Evolutionary conservation across 2,888 invertebrate species (phyloP), one percentile per base, ranked within the genome.

Genomic region (Holacanthella duospinosa): DNA sequence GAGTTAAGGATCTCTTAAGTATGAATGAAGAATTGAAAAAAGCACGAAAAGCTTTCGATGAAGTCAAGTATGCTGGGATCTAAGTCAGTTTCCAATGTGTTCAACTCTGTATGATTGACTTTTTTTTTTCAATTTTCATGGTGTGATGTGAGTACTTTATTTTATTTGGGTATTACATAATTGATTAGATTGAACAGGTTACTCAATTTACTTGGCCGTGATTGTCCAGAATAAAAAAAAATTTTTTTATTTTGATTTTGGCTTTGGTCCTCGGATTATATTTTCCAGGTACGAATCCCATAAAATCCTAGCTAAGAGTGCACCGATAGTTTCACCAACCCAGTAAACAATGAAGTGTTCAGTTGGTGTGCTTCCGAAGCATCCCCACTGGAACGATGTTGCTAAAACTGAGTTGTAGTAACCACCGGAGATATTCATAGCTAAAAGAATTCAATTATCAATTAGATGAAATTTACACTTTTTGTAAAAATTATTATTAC

Each of bases 21-120:
- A 96, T 99, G 96, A 99, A 96, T 79, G 99, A 99, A 79, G 97
- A 99, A 79, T 80, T 99, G 58, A 95, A 97, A 80, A 92, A 94
- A 79, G 99, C 99, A 19, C 84, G 99, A 73, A 99, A 99, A 81
- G 97, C 97, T 67, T 99, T 99, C 80, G 99, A 99, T 81, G 97
- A 95, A 84, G 71, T 71, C 29, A 71, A 71, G 61, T 71, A 71
- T 59, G 71, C 69, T n/a, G 71, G 70, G 16, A 68, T 69, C 43
- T 71, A 63, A 64, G 28, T n/a, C n/a, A n/a, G n/a, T n/a, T n/a
- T 19, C 44, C 6, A 25, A n/a, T 19, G n/a, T 55, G 25, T 36
- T 36, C 36, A 36, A 16, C 16, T 36, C 6, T 12, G 36, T 36
- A 12, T 36, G 9, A 36, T 36, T 36, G 16, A 36, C 16, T 12